Evolutionary conservation across 2,888 invertebrate genomes (phyloP), one percentile per base, ranked within the genome.

Genomic region (Hyles lineata): DNA sequence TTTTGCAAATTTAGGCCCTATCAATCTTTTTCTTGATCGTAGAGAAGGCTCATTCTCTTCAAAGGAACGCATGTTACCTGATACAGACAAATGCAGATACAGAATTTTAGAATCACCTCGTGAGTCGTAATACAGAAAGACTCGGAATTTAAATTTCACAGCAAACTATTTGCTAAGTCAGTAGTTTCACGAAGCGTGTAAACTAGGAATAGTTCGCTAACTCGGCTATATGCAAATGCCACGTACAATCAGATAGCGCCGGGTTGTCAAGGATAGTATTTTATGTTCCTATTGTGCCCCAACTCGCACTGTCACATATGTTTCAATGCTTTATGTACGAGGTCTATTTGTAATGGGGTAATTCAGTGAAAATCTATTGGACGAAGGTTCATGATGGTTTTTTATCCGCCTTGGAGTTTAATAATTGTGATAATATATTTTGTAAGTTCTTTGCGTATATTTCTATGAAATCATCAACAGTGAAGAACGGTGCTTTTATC

Each of bases 211-310:
- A 67, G 67, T 67, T 50, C 23, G 43, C 67, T 67, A 67, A 67
- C 43, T 80, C 72, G 70, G 43, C 55, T 70, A 43, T 79, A 81
- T 85, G 80, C 75, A 81, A 84, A 84, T 82, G 70, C 11, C 62
- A 29, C 32, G 52, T 71, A 69, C 75, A 69, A 80, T 81, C 81
- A 76, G 83, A 82, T 82, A 80, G 21, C 55, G 15, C 43, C 15
- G 23, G 23, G 23, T 17, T 17, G 23, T 50, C 67, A 67, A 67
- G 67, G 50, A 23, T 67, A 17, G 25, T 59, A 77, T 25, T 76
- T 76, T 78, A 77, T 75, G 74, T 50, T 63, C 67, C 23, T 50
- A 43, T 43, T 7, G 43, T 43, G 15, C 67, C 67, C 17, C 23
- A 17, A 43, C 43, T 67, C 23, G 50, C 4, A 11, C 23, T 21